A percentile compares a stretch with the other conserved stretches of the same genome.
Evolutionary conservation across 2,113 vertebrate genomes (phyloP).

Genomic region (Holacanthus passer): DNA sequence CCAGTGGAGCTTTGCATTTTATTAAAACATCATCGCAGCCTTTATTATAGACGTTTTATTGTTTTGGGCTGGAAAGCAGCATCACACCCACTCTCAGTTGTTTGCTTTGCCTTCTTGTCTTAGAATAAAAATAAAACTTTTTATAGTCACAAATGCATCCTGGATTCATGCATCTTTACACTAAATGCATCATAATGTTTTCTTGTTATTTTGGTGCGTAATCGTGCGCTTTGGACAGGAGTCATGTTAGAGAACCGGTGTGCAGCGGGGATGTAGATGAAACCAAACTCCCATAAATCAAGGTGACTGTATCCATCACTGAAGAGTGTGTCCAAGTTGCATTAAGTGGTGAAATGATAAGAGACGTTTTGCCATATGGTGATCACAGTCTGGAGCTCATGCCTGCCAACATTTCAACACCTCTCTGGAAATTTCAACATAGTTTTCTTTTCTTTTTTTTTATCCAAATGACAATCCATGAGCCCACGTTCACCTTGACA

Average conservation of each 20-base stretch:
- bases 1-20: neutral
- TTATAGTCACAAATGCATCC: neutral
- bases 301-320: neutral
- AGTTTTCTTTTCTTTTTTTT: neutral
- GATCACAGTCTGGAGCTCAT: neutral
- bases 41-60: neutral
- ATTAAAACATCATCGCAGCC: neutral
- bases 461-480: constrained; percentile 35
- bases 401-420: neutral
- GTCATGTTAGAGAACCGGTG: neutral
- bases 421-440: neutral
- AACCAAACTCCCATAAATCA: neutral
- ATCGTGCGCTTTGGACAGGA: constrained; percentile 2
- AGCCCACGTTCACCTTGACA: constrained; percentile 41
- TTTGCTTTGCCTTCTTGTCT: neutral
- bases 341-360: neutral
- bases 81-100: neutral
- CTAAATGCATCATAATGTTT: neutral
- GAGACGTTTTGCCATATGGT: neutral
- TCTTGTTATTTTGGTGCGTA: neutral
- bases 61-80: neutral
- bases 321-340: constrained; percentile 10
- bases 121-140: neutral
- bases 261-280: neutral
- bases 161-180: neutral